Evolutionary conservation across 2,113 vertebrate species (phyloP).

Genomic region (Neotragus pygmaeus): DNA sequence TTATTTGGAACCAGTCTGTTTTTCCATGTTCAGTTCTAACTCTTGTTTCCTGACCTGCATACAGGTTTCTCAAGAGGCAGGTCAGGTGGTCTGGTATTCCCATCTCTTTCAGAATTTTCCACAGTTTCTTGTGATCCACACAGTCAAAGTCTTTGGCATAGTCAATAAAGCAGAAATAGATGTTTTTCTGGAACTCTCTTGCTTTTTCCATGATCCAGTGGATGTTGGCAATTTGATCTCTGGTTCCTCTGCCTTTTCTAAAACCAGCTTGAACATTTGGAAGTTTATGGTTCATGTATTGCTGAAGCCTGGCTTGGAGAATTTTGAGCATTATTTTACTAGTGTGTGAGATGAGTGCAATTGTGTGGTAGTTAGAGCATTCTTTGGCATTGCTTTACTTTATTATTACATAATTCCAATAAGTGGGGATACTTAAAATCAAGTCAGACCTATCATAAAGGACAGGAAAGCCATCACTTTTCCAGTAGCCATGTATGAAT

Average conservation of each 20-base stretch:
- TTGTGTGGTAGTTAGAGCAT: background rate
- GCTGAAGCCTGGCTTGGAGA: background rate
- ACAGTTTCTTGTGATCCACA: background rate
- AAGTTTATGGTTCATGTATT: background rate
- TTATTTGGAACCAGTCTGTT: background rate
- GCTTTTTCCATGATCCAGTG: rapidly evolving
- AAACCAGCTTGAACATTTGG: background rate
- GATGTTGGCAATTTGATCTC: background rate
- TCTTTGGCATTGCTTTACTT: background rate
- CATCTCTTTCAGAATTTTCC: background rate
- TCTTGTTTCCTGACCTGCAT: background rate
- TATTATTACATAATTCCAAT: background rate
- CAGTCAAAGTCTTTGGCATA: background rate
- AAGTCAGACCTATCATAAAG: background rate
- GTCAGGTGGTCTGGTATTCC: background rate
- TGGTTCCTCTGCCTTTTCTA: background rate
- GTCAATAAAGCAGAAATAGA: background rate
- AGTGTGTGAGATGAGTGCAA: background rate
- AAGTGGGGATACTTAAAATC: background rate
- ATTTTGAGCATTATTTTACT: background rate
- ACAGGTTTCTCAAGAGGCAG: background rate
- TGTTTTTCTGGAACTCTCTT: background rate
- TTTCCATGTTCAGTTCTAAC: background rate
- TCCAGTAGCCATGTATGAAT: background rate
- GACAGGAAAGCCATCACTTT: background rate